Percentiles rank a stretch among this genome's conserved stretches.
Conservation (phyloP, 2,888 invertebrate genomes). For the Sympetrum striolatum region DNA sequence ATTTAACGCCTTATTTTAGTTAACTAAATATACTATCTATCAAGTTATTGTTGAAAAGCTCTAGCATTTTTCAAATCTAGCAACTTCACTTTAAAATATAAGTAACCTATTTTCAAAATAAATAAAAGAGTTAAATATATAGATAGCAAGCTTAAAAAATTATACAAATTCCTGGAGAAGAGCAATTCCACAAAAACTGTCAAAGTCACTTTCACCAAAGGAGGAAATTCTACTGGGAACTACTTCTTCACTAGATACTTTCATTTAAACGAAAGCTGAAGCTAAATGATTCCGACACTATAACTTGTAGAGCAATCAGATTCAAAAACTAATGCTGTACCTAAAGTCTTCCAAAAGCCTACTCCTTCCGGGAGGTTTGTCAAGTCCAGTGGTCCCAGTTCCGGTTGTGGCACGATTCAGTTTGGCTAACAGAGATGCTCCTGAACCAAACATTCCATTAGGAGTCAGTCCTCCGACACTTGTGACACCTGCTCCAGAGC, state of each 20-base stretch:
- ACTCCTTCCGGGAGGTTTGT: slow-evolving; percentile 73
- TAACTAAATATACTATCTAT: too few relatives aligned
- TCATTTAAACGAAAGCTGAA: not conserved
- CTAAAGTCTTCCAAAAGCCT: slow-evolving; percentile 95
- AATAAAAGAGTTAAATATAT: not conserved
- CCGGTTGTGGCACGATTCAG: slow-evolving; percentile 62
- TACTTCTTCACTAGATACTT: not conserved
- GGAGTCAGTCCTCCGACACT: slow-evolving; percentile 55
- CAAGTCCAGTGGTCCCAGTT: slow-evolving; percentile 63
- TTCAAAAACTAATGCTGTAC: slow-evolving; percentile 64
- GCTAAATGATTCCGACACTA: not conserved
- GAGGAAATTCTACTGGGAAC: not conserved
- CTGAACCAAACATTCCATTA: slow-evolving; percentile 79
- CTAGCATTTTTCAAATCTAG: too few relatives aligned
- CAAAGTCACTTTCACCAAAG: not conserved
- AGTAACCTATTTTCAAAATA: not conserved
- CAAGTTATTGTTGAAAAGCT: too few relatives aligned
- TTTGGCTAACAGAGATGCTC: slow-evolving; percentile 78
- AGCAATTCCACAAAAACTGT: too few relatives aligned
- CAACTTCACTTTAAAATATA: too few relatives aligned
- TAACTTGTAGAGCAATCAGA: too few relatives aligned
- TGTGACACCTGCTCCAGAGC: slow-evolving; percentile 64
- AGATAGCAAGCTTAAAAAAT: not conserved
- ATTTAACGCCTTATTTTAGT: too few relatives aligned
- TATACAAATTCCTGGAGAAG: not conserved